Evolutionary conservation across 92 coral and sea anemone genomes (phyloP), one percentile per base, ranked within the genome.

Genomic region (Zoanthus solanderi): DNA sequence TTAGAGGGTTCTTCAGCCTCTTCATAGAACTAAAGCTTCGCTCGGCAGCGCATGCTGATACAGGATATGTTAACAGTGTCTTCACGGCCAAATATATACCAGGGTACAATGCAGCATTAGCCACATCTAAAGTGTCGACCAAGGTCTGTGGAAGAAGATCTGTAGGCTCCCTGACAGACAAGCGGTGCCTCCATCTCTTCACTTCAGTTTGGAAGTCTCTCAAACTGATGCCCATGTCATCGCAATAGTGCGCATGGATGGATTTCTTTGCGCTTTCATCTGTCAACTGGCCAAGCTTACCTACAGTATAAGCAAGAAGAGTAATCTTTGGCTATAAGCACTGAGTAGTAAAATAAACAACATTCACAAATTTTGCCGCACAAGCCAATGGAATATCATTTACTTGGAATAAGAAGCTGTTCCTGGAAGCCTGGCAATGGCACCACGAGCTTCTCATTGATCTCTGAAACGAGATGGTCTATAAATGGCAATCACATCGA

Each of bases 231-330:
- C 34, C 76, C 87, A 83, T 83, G 87, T 83, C 87, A 83, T 61
- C 77, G 60, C 65, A 77, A 44, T 83, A 83, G 87, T 83, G 77
- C 63, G 52, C 87, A 83, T 83, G 63, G 87, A 68, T 84, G 32
- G 87, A 84, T 66, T 84, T 68, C 87, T 29, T n/a, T 68, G 72
- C 72, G 72, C 60, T 83, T 83, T 83, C 87, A 57, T 83, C 87
- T 31, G 78, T 84, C 87, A 71, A 84, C 87, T 84, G 88, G 81
- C 88, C 88, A 84, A 84, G 81, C 81, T 84, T 84, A 48, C 88
- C 88, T 73, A 73, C 78, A 73, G 78, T 72, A 53, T 84, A 84
- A 73, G 88, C 81, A 84, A 84, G 80, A 84, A 84, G 72, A 84
- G 80, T 73, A 84, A 84, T 84, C 72, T 84, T 66, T 10, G 87